A percentile compares a stretch with the other conserved stretches of the same genome.
Evolutionary conservation across 2,797 vertebrate genomes (phyloP).

Genomic region (Semaprochilodus insignis): DNA sequence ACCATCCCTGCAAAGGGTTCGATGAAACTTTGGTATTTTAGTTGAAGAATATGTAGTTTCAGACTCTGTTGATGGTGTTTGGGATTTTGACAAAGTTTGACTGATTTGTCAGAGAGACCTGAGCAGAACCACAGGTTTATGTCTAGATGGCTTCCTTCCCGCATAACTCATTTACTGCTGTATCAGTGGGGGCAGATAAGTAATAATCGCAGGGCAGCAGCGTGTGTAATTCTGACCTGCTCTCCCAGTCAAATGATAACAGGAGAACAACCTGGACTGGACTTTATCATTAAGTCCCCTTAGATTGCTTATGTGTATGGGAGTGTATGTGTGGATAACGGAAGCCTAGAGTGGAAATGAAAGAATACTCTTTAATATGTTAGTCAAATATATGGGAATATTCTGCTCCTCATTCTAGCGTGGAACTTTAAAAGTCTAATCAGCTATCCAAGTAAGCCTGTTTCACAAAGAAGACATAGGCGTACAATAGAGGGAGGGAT

Average conservation of each 20-base stretch:
- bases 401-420: not conserved
- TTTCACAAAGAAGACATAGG: not conserved
- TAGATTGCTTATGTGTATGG: conserved; percentile 27
- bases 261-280: conserved; percentile 30
- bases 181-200: conserved; percentile 50
- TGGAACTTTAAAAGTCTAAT: not conserved
- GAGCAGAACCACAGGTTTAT: conserved; percentile 38
- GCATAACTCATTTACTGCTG: conserved; percentile 52
- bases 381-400: conserved; percentile 2
- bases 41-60: not conserved
- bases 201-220: conserved; percentile 54
- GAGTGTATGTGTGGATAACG: not conserved
- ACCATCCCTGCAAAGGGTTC: too few species aligned
- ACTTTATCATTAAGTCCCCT: conserved; percentile 39
- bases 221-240: conserved; percentile 30
- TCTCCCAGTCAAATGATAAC: conserved; percentile 43
- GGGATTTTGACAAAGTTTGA: conserved; percentile 17
- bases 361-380: not conserved
- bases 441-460: not conserved
- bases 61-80: not conserved
- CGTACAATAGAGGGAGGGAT: not conserved
- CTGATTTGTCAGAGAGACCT: conserved; percentile 18
- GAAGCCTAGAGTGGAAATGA: not conserved
- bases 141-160: conserved; percentile 44
- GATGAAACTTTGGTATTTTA: not conserved